Percentiles rank a stretch among this genome's conserved stretches.
Evolutionary conservation across 2,113 vertebrate species (phyloP).

Genomic region (Rhea pennata): DNA sequence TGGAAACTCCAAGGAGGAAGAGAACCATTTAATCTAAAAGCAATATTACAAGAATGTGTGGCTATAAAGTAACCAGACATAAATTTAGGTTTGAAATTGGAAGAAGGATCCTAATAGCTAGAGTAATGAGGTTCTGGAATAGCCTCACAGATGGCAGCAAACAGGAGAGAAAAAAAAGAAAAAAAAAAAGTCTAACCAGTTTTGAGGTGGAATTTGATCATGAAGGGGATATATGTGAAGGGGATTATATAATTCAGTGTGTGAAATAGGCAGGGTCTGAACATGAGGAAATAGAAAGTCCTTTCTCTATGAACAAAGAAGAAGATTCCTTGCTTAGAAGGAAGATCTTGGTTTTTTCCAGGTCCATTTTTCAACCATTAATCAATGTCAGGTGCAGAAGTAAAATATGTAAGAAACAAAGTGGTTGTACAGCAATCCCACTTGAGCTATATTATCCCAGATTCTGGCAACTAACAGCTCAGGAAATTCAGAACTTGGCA

Average conservation of each 20-base stretch:
- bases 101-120: neutral
- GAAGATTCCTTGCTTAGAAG: neutral
- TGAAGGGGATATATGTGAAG: neutral
- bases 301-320: neutral
- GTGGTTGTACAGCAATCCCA: neutral
- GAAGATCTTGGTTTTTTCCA: neutral
- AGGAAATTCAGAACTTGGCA: neutral
- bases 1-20: neutral
- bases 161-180: neutral
- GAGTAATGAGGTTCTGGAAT: neutral
- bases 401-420: neutral
- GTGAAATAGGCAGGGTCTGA: neutral
- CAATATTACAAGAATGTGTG: conserved; percentile 8
- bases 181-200: neutral
- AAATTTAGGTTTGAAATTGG: conserved; percentile 21
- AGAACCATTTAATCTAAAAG: conserved; percentile 31
- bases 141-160: neutral
- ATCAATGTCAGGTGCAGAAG: neutral
- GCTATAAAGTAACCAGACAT: conserved; percentile 27
- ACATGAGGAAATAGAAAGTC: neutral
- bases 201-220: neutral
- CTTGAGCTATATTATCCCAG: neutral
- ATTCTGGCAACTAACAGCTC: neutral
- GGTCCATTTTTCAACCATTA: neutral
- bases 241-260: neutral